These are phyloP conservation scores for Pogonophryne albipinna DNA, from an alignment of 2,797 vertebrate genomes.

Conservation along the genomic window DNA sequence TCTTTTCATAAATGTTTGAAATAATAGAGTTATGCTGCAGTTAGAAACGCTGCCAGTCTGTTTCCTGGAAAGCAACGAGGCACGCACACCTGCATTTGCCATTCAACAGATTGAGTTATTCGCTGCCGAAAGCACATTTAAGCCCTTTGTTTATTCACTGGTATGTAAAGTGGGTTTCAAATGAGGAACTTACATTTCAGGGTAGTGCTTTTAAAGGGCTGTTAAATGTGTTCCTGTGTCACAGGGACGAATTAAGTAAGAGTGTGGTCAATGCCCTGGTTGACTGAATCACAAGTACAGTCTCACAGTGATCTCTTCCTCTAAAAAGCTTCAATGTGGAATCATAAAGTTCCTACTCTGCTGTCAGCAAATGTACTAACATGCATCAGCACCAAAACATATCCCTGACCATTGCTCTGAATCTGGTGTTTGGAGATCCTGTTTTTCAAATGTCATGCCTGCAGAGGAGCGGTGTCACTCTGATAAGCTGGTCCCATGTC, in stretches of 20 bases:
- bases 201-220: background rate
- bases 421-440: background rate
- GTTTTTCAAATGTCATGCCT: background rate
- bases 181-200: constrained; percentile 15
- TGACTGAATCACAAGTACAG: background rate
- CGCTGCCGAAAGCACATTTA: constrained; percentile 30
- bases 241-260: background rate
- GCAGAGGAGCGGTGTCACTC: background rate
- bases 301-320: background rate
- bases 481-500: constrained; percentile 7
- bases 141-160: constrained; percentile 4
- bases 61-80: constrained; percentile 47
- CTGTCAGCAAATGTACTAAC: constrained; percentile 3
- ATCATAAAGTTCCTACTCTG: background rate
- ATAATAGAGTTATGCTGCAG: constrained; percentile 22
- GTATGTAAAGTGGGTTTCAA: constrained; percentile 9
- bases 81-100: constrained; percentile 44
- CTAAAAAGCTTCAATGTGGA: background rate
- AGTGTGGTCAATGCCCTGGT: background rate
- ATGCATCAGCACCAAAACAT: background rate
- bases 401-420: background rate
- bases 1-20: constrained; percentile 17
- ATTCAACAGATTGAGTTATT: constrained; percentile 29
- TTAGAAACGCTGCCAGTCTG: constrained; percentile 8
- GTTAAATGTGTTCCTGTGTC: constrained; percentile 13